Evolutionary conservation across 2,797 vertebrate species (phyloP), one percentile per base, ranked within the genome.

Genomic region (Coccyzus lansbergi): DNA sequence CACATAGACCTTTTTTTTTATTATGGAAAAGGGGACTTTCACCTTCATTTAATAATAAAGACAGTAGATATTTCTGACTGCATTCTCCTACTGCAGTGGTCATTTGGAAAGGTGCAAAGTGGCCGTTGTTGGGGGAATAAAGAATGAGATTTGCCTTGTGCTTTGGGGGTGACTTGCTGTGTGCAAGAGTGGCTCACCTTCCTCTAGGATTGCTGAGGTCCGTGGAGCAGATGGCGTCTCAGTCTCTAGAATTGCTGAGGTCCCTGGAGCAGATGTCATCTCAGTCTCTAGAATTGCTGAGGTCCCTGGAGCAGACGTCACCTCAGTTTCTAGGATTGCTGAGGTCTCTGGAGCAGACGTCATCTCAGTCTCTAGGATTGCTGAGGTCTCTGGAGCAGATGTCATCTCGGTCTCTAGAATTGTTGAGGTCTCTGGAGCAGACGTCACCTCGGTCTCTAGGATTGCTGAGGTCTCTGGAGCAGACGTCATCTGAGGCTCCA

Each of bases 331-430:
- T 2, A 10, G 53, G 58, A 19, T 13, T 10, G 25, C 5, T 18
- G 1, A 1, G 15, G 29, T 42, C 53, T 2, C 58, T 31, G 49
- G 53, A 67, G 58, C 53, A 82, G 79, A 7, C n/a, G n/a, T n/a
- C n/a, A n/a, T n/a, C n/a, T n/a, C n/a, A n/a, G n/a, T 0, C 53
- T 4, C 0, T 2, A 10, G 48, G 58, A 19, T 13, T 10, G 25
- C 5, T 18, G 1, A 1, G 15, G 29, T 42, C 53, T 2, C 58
- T 33, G 49, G 53, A 67, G 58, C 53, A 82, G 79, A 7, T n/a
- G n/a, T n/a, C n/a, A n/a, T n/a, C n/a, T n/a, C n/a, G n/a, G n/a
- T 0, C 53, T 4, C 0, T 2, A 10, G 48, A 58, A 19, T 13
- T 10, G 25, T 5, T 18, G 1, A 1, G 15, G 29, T 42, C 53